Conservation (phyloP, 2,888 invertebrate genomes). For the Peribatodes rhomboidaria region DNA sequence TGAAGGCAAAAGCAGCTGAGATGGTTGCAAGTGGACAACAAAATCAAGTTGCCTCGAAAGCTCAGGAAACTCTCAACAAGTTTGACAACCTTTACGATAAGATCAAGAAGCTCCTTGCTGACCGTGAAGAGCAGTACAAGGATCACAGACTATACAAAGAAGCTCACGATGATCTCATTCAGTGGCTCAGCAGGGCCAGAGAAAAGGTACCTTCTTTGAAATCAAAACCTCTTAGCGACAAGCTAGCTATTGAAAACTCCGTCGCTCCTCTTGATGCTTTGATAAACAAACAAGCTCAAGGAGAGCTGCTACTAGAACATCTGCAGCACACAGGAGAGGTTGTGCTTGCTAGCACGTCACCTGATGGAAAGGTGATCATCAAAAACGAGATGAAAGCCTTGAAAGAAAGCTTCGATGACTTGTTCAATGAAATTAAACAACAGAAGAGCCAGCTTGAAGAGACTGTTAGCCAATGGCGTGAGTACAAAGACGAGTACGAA, state of each 20-base stretch:
- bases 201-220: conserved; percentile 96
- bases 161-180: conserved; percentile 95
- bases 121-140: conserved; percentile 94
- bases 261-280: conserved; percentile 95
- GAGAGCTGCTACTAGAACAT: conserved; percentile 94
- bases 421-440: conserved; percentile 94
- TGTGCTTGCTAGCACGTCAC: conserved; percentile 93
- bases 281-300: conserved; percentile 96
- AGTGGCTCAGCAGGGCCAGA: conserved; percentile 95
- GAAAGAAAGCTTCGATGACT: conserved; percentile 93
- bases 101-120: conserved; percentile 91
- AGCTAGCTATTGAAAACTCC: conserved; percentile 95
- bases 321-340: conserved; percentile 95
- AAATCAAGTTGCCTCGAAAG: conserved; percentile 93
- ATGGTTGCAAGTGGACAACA: conserved; percentile 95
- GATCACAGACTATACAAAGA: conserved; percentile 96
- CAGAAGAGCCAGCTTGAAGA: conserved; percentile 94
- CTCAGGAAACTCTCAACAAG: conserved; percentile 93
- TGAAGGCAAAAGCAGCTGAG: conserved; percentile 94
- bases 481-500: conserved; percentile 97
- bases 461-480: conserved; percentile 94
- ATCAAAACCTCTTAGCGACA: conserved; percentile 94
- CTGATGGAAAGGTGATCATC: conserved; percentile 92
- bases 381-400: conserved; percentile 94
- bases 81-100: conserved; percentile 93